Conservation (phyloP, 2,113 vertebrate genomes). For the Bos taurus region ARS-UCD2.0 NC_037344.1:4536001-4536500, state of each 20-base stretch:
- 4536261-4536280: not conserved
- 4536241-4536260: not conserved
- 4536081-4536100: not conserved
- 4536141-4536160: not conserved
- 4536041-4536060: not conserved
- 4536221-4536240: not conserved
- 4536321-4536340: not conserved
- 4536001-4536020: slow-evolving; percentile 45
- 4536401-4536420: not conserved
- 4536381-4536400: fast-evolving
- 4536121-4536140: not conserved
- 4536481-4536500: not conserved
- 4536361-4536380: not conserved
- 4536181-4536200: too few relatives aligned
- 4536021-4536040: not conserved
- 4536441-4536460: not conserved
- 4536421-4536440: not conserved
- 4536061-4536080: slow-evolving; percentile 25
- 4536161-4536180: not conserved
- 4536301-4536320: not conserved
- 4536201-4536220: not conserved
- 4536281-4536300: not conserved
- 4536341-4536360: not conserved
- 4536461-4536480: not conserved
- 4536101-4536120: slow-evolving; percentile 43